phyloP scores from a whole-genome alignment of 2,797 vertebrate genomes.

The Antennarius maculatus region DNA sequence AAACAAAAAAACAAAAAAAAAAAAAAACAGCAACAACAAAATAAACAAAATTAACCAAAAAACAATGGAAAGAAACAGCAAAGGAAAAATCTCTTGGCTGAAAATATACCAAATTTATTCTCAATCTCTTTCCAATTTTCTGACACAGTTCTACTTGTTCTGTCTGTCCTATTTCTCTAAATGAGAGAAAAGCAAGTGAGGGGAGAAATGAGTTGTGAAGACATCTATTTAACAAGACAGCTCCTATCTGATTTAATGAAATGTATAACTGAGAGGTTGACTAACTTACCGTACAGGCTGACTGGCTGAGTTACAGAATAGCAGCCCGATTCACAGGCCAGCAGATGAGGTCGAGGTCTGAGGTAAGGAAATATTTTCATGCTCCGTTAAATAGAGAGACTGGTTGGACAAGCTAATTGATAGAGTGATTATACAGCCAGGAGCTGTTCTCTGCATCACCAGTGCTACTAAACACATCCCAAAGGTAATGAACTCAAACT shows the following conservation, averaged over 20 bases:
- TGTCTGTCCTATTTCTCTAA: constrained; percentile 16
- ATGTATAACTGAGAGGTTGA: constrained; percentile 63
- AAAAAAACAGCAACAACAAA: too few relatives aligned
- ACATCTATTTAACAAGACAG: constrained; percentile 58
- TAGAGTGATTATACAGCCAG: constrained; percentile 2
- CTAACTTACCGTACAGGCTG: constrained; percentile 51
- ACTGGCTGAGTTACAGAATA: constrained; percentile 28
- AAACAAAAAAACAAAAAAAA: too few relatives aligned
- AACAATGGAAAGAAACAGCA: background rate
- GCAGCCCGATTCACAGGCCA: constrained; percentile 20
- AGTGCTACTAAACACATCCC: background rate
- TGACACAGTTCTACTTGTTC: constrained; percentile 20
- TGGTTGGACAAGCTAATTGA: constrained; percentile 15
- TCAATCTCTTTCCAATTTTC: constrained; percentile 22
- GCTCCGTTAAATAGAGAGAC: background rate
- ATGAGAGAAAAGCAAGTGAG: constrained; percentile 33
- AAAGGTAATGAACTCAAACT: constrained; percentile 4
- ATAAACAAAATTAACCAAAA: constrained; percentile 2
- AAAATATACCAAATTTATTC: constrained; percentile 11
- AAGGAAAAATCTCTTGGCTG: constrained; percentile 6
- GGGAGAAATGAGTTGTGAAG: constrained; percentile 66
- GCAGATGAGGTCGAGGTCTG: constrained; percentile 8
- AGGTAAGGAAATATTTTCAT: constrained; percentile 3
- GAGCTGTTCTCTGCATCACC: background rate
- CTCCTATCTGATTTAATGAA: constrained; percentile 62